Base-by-base conservation (phyloP, 2,113 vertebrate species). In the Asarcornis scutulata region DNA sequence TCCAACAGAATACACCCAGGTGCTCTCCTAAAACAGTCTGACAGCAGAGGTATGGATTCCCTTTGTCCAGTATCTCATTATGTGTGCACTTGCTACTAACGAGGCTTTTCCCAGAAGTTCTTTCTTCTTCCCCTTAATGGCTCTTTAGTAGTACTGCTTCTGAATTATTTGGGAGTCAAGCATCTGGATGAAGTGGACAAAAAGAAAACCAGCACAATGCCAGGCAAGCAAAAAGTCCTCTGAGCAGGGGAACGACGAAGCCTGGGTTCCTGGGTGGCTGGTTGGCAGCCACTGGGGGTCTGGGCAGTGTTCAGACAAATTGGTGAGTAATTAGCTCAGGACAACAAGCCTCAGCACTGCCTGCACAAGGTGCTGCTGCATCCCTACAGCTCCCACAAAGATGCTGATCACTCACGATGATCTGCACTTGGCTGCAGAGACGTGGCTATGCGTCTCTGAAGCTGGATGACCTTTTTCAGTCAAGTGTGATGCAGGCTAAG, bases 141-240 rank as follows among this genome's bases (percentile, higher is more conserved):
- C 62, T 94, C 89, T 88, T 91, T 94, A 95, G 89, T 74, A 93
- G 85, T 90, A 69, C 50, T 62, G 38, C 88, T 84, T 11, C 84
- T 97, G 10, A 89, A 97, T 96, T 93, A 96, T 97, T 95, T 38
- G 96, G 83, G 40, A 77, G 93, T 23, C 53, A 81, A 91, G 89
- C 94, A 94, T 77, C 94, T 91, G 89, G 83, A 88, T 67, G 83
- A 68, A 86, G 86, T 0, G 67, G 92, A 71, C 22, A 55, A 87
- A 50, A 53, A 71, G 78, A 2, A 78, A 91, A 68, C 18, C 56
- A 6, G 73, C 69, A 21, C 1, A 7, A 18, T 4, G 26, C 55
- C 46, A 55, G 84, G 55, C 76, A 75, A 59, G 67, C 20, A 27
- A 80, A 26, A 3, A 42, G 87, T 63, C 50, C 84, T 27, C 11